Conservation (phyloP, 2,113 vertebrate genomes). For the Gnathonemus longibarbis region DNA sequence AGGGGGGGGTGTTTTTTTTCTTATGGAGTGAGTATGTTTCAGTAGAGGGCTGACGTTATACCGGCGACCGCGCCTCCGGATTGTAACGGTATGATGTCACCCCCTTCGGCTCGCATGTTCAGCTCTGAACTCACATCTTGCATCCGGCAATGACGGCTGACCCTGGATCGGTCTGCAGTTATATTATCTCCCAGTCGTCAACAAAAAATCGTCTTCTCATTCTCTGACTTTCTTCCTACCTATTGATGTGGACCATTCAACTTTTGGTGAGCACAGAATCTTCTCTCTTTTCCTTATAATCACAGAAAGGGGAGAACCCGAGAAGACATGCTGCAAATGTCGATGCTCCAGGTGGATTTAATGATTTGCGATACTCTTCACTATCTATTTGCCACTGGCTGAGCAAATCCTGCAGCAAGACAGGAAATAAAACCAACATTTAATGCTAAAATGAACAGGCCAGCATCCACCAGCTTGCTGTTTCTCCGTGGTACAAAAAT, state of each 20-base stretch:
- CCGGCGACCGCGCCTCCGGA: slow-evolving; percentile 60
- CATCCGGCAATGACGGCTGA: background rate
- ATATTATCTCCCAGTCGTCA: background rate
- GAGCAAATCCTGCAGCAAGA: background rate
- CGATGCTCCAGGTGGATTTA: background rate
- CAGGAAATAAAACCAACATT: background rate
- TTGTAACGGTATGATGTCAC: slow-evolving; percentile 65
- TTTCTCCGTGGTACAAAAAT: background rate
- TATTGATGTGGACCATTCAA: background rate
- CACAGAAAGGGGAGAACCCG: background rate
- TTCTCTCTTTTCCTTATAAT: background rate
- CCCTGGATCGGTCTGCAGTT: background rate
- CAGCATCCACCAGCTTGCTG: too few species aligned
- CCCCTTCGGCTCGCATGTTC: slow-evolving; percentile 29
- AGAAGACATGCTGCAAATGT: background rate
- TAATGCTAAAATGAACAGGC: background rate
- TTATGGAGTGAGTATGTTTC: slow-evolving; percentile 7
- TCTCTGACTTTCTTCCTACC: background rate
- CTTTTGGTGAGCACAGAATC: background rate
- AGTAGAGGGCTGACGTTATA: slow-evolving; percentile 53
- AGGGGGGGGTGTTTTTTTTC: slow-evolving; percentile 15
- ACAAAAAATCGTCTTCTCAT: background rate
- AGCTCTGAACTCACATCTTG: slow-evolving; percentile 4
- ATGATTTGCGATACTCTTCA: background rate
- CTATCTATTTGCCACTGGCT: background rate